Conservation (phyloP, 2,113 vertebrate genomes). For the Stigmatopora nigra region DNA sequence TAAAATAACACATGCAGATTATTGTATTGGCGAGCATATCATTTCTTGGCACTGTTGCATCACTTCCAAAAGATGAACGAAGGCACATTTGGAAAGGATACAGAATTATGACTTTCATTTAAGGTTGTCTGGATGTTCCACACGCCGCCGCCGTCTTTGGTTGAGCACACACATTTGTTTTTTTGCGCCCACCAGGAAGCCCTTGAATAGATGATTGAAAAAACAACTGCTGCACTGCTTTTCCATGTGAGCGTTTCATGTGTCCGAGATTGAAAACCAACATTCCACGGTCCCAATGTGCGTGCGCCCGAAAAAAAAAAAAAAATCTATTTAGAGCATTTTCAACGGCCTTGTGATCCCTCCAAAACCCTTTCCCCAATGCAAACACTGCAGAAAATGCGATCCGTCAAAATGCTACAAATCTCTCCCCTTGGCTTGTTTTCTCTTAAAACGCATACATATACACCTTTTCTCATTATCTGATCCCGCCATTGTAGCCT, state of each 20-base stretch:
- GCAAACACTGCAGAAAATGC: constrained; percentile 65
- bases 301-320: constrained; percentile 63
- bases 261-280: constrained; percentile 72
- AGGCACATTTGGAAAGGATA: constrained; percentile 13
- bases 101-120: neutral
- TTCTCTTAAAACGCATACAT: constrained; percentile 13
- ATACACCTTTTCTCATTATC: constrained; percentile 48
- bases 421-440: constrained; percentile 29
- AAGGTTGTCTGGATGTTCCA: neutral
- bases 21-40: constrained; percentile 35
- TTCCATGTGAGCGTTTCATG: constrained; percentile 66
- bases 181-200: constrained; percentile 55
- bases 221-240: constrained; percentile 61
- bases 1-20: constrained; percentile 61
- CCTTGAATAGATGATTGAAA: constrained; percentile 68
- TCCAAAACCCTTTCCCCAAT: constrained; percentile 62
- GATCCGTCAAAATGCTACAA: constrained; percentile 41
- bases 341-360: constrained; percentile 61
- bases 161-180: constrained; percentile 58
- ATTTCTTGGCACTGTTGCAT: constrained; percentile 44
- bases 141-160: constrained; percentile 40
- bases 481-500: constrained; percentile 50
- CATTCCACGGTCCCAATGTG: constrained; percentile 68
- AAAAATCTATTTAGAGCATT: constrained; percentile 65
- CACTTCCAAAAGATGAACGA: constrained; percentile 23